These are phyloP conservation scores for Bombus pascuorum DNA, from an alignment of 1,140 invertebrate genomes.

Conservation along the genomic window DNA sequence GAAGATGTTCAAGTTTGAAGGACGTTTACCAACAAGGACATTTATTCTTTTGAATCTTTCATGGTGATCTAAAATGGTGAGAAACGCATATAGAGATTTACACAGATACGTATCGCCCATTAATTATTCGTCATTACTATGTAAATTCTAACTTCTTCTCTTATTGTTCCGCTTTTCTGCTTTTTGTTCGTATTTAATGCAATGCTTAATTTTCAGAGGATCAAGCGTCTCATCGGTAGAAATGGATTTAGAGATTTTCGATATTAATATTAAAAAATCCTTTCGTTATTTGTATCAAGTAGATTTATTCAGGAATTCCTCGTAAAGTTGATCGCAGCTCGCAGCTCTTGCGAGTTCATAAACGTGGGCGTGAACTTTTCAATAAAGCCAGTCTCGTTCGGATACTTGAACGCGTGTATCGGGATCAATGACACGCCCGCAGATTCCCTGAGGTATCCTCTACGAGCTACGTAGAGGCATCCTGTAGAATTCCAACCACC, in stretches of 20 bases:
- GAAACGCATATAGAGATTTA: too few relatives aligned
- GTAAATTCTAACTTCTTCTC: not conserved
- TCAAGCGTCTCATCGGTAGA: not conserved
- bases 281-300: conserved; percentile 14
- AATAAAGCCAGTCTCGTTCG: conserved; percentile 55
- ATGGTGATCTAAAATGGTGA: not conserved
- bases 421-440: conserved; percentile 77
- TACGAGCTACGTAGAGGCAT: conserved; percentile 70
- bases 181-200: not conserved
- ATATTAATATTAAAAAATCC: not conserved
- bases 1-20: conserved; percentile 25
- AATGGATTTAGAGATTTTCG: not conserved
- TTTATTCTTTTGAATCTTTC: not conserved
- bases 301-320: conserved; percentile 1
- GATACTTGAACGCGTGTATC: conserved; percentile 68
- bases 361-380: conserved; percentile 72
- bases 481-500: conserved; percentile 77
- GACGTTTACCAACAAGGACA: conserved; percentile 3
- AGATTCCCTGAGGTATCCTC: conserved; percentile 71
- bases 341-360: not conserved
- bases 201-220: not conserved
- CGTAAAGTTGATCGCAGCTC: conserved; percentile 21
- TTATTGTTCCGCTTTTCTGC: not conserved
- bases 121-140: too few relatives aligned
- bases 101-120: too few relatives aligned